Evolutionary conservation across 1,140 invertebrate genomes (phyloP), one percentile per base, ranked within the genome.

Genomic region (Aphelenchoides avenae): DNA sequence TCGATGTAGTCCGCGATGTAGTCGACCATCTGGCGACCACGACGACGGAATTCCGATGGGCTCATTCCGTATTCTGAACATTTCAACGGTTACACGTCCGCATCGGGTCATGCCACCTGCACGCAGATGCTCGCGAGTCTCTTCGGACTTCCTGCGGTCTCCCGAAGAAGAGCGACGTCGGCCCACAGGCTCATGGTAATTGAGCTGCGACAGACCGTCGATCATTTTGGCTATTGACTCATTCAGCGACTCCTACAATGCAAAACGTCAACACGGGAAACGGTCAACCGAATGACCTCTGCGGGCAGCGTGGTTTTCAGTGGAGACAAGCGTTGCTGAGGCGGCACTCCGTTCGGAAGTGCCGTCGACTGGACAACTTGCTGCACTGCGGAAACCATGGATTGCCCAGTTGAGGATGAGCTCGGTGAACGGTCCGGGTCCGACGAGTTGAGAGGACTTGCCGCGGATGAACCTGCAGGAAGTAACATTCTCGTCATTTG

Each of bases 1-100:
- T 86, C 89, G 83, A 93, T 82, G 78, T 97, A 98, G 53, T 90
- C 85, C 77, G 89, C 91, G 56, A 98, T 95, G 77, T 94, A 99
- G 73, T 98, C 93, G 20, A 98, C 87, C 89, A 96, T 94, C 79
- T 95, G 89, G 77, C 88, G 89, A 11, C 92, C 92, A 39, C 86
- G 83, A 61, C 84, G 81, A 29, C 90, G 84, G 80, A 96, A 96
- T 78, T 94, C 89, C 42, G 86, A 81, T 37, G 86, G 84, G 77
- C 94, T 86, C 91, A 96, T 94, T 37, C 52, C 57, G 42, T 64
- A 51, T n/a, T 55, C 42, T 61, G 11, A 9, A 62, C 31, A 27
- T 52, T 52, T 1, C 13, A 22, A 9, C 33, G 29, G 5, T 0
- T n/a, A 49, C 33, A 7, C 5, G n/a, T n/a, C n/a, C n/a, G n/a